phyloP scores from a whole-genome alignment of 2,113 vertebrate genomes.

The Burhinus bistriatus region DNA sequence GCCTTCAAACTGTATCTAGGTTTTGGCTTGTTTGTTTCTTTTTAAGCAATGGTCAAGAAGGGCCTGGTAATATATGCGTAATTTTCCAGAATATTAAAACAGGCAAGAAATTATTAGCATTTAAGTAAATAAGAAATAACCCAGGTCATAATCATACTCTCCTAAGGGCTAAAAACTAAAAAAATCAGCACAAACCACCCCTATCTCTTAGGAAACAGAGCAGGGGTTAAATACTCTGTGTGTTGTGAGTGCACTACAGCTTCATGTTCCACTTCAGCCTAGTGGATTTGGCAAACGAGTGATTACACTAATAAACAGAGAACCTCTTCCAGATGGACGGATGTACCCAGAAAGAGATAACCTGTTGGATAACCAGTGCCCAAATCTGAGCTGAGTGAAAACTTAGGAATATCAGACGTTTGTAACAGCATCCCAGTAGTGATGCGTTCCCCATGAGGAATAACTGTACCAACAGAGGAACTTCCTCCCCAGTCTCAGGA shows the following conservation, averaged over 20 bases:
- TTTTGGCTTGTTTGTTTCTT: not conserved
- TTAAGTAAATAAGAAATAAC: not conserved
- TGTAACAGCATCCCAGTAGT: not conserved
- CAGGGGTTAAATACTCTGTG: not conserved
- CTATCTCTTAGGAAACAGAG: not conserved
- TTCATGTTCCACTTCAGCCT: not conserved
- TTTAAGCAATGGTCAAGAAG: not conserved
- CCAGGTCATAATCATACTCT: not conserved
- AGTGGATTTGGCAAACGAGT: not conserved
- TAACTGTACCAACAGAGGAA: not conserved
- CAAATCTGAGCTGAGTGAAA: not conserved
- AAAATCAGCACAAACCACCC: not conserved
- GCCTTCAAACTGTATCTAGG: not conserved
- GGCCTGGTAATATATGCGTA: not conserved
- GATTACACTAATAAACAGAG: not conserved
- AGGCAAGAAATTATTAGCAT: not conserved
- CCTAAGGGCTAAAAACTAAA: not conserved
- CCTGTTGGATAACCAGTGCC: not conserved
- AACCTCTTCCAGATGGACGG: not conserved
- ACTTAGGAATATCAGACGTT: not conserved
- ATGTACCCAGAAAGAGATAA: not conserved
- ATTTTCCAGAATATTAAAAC: not conserved
- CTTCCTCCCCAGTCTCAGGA: not conserved
- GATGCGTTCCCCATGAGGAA: not conserved
- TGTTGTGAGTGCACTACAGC: accelerated